Percentiles rank a stretch among this genome's conserved stretches.
phyloP scores from a whole-genome alignment of 2,888 invertebrate species.

The Hyposoter dolosus region DNA sequence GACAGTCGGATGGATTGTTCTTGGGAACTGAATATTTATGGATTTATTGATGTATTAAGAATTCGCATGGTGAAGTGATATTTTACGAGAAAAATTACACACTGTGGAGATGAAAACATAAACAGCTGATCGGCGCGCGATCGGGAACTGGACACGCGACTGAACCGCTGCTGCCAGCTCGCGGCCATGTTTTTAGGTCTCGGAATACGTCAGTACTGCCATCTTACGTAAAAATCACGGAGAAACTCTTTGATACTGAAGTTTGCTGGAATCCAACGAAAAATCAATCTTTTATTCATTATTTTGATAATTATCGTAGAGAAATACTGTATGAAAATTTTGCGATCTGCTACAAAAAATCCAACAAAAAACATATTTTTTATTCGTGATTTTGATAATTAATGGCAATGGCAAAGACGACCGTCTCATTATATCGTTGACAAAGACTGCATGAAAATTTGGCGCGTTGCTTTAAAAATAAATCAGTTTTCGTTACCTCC shows the following conservation, averaged over 20 bases:
- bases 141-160: not conserved
- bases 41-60: not conserved
- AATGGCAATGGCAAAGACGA: no score
- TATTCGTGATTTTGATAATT: no score
- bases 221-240: not conserved
- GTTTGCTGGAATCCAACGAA: no score
- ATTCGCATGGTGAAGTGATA: not conserved
- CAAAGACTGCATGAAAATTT: no score
- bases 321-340: no score
- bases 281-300: no score
- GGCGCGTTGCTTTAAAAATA: no score
- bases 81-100: not conserved
- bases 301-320: not conserved
- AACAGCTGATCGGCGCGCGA: not conserved
- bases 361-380: no score
- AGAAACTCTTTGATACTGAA: not conserved
- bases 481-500: no score
- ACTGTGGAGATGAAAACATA: not conserved
- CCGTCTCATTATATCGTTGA: no score
- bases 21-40: not conserved
- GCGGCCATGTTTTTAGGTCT: not conserved
- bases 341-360: no score
- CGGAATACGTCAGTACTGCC: not conserved
- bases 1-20: not conserved
- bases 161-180: conserved; percentile 33